phyloP scores from a whole-genome alignment of 2,888 invertebrate genomes.

The Cantharis flavilabris region DNA sequence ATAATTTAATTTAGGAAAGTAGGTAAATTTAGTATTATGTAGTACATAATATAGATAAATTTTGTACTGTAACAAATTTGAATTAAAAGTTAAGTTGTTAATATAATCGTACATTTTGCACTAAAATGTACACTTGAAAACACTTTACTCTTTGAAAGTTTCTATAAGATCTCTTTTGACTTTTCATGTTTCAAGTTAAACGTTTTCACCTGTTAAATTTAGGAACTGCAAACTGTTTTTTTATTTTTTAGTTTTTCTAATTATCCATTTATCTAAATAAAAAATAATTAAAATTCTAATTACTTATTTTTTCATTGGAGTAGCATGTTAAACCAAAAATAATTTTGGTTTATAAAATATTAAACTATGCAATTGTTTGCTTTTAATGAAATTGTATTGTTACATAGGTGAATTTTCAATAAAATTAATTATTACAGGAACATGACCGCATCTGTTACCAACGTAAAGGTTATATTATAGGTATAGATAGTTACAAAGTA shows the following conservation, averaged over 20 bases:
- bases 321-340: background rate
- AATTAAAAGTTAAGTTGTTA: background rate
- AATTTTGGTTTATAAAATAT: background rate
- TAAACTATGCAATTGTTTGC: background rate
- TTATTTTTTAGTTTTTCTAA: background rate
- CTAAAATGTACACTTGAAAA: background rate
- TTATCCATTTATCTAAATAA: background rate
- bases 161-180: background rate
- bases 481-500: conserved; percentile 13
- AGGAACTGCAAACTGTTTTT: background rate
- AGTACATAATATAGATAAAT: background rate
- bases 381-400: background rate
- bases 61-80: background rate
- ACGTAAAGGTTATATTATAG: conserved; percentile 2
- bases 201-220: background rate
- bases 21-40: too few species aligned
- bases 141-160: background rate
- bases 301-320: background rate
- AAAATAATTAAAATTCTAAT: background rate
- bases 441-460: background rate
- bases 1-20: too few species aligned
- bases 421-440: background rate
- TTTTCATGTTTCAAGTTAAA: background rate
- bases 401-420: background rate
- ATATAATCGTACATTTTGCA: background rate